Evolutionary conservation across 2,113 vertebrate genomes (phyloP).

Genomic region (Peucedramus taeniatus): DNA sequence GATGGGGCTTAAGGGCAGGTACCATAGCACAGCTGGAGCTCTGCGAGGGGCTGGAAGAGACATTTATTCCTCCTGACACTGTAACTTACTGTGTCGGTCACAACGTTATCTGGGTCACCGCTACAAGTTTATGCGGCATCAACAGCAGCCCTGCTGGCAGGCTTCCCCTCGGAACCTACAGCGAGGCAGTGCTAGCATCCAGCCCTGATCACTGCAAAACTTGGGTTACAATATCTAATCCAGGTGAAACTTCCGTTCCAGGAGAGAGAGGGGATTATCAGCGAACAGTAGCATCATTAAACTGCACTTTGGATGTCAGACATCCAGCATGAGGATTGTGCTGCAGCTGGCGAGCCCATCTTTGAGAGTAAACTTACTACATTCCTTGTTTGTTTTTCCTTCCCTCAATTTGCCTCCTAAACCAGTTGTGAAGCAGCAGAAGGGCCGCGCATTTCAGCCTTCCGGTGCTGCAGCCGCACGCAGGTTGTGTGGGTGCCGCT

Average conservation of each 20-base stretch:
- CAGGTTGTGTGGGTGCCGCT: not conserved
- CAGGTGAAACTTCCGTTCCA: not conserved
- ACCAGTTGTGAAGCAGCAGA: not conserved
- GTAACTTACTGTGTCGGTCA: constrained; percentile 56
- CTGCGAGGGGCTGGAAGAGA: not conserved
- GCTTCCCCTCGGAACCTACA: not conserved
- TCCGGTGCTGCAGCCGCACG: not conserved
- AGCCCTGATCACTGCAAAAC: not conserved
- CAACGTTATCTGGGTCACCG: constrained; percentile 47
- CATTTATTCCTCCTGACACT: constrained; percentile 60
- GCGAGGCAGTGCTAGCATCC: fast-evolving
- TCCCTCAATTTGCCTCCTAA: not conserved
- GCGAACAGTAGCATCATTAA: not conserved
- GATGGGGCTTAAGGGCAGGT: constrained; percentile 49
- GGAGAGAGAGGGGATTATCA: not conserved
- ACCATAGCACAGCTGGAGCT: constrained; percentile 43
- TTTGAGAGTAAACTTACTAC: not conserved
- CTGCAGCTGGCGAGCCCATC: not conserved
- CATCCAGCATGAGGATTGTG: not conserved
- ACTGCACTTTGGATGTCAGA: not conserved
- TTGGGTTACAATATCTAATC: not conserved
- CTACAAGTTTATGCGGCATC: not conserved
- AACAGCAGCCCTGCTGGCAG: not conserved
- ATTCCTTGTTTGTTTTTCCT: not conserved
- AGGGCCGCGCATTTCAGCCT: not conserved